phyloP scores from a whole-genome alignment of 53 echinoderm and acorn worm species.

The Zoroaster sp. region DNA sequence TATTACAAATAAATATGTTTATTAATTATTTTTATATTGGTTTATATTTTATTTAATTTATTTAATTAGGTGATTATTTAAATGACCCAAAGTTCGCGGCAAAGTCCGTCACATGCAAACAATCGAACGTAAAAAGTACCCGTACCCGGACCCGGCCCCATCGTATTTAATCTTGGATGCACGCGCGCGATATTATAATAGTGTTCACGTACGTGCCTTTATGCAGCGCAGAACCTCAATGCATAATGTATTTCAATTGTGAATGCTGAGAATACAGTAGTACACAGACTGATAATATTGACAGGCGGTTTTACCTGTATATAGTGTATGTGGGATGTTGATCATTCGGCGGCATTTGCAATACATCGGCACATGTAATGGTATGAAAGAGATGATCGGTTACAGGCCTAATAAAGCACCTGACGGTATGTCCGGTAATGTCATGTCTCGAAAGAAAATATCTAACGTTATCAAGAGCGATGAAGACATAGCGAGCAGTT shows the following conservation, averaged over 20 bases:
- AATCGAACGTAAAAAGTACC: too few species aligned
- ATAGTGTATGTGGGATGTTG: neutral
- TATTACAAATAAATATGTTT: neutral
- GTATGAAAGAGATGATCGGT: constrained; percentile 34
- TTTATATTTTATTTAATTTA: neutral
- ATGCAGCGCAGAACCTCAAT: too few species aligned
- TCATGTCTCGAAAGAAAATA: neutral
- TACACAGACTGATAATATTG: too few species aligned
- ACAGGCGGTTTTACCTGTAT: too few species aligned
- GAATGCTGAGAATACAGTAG: too few species aligned
- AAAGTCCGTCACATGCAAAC: too few species aligned
- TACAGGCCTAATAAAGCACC: constrained; percentile 7
- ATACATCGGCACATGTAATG: neutral
- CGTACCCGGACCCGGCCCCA: too few species aligned
- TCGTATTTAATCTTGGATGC: too few species aligned
- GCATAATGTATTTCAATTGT: too few species aligned
- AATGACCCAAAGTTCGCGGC: constrained; percentile 54
- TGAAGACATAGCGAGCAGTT: neutral
- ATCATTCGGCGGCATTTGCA: neutral
- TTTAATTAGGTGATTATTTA: constrained; percentile 7
- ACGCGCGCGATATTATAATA: too few species aligned
- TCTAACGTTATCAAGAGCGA: neutral
- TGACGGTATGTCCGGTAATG: neutral
- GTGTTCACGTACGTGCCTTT: too few species aligned
- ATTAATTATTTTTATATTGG: neutral